Percentiles rank a stretch among this genome's conserved stretches.
Conservation (phyloP, 2,113 vertebrate genomes). For the Microtus ochrogaster region DNA sequence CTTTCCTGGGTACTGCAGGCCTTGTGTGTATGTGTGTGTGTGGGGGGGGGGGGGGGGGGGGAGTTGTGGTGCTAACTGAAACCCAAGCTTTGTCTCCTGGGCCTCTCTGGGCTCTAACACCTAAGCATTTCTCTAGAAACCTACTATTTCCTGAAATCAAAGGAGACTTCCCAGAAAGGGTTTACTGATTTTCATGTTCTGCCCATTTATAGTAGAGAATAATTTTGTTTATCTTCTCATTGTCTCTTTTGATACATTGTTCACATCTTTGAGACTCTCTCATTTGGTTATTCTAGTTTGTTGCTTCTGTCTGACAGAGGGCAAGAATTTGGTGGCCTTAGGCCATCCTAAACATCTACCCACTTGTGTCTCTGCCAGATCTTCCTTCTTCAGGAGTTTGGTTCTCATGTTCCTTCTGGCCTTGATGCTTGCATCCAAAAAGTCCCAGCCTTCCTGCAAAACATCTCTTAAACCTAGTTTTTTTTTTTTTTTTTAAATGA, state of each 20-base stretch:
- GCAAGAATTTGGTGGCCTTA: not conserved
- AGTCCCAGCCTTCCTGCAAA: not conserved
- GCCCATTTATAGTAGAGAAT: too few relatives aligned
- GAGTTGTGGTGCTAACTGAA: not conserved
- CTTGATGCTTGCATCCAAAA: fast-evolving
- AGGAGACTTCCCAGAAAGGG: too few relatives aligned
- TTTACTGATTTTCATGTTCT: fast-evolving
- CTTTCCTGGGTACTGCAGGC: not conserved
- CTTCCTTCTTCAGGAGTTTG: not conserved
- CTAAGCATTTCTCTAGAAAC: not conserved
- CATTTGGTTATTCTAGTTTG: too few relatives aligned
- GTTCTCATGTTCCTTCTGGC: fast-evolving
- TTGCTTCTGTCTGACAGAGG: not conserved
- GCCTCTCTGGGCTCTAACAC: not conserved
- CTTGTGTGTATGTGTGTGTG: fast-evolving
- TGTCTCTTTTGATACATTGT: fast-evolving
- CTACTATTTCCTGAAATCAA: not conserved
- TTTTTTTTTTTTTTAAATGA: not conserved
- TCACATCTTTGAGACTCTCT: not conserved
- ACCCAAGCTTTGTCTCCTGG: too few relatives aligned
- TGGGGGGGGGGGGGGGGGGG: fast-evolving
- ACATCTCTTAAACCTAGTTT: too few relatives aligned
- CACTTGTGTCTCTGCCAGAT: not conserved
- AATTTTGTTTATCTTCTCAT: not conserved
- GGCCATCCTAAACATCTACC: fast-evolving